These are phyloP conservation scores for Formica selysi DNA, from an alignment of 1,140 invertebrate species.

Conservation along the genomic window DNA sequence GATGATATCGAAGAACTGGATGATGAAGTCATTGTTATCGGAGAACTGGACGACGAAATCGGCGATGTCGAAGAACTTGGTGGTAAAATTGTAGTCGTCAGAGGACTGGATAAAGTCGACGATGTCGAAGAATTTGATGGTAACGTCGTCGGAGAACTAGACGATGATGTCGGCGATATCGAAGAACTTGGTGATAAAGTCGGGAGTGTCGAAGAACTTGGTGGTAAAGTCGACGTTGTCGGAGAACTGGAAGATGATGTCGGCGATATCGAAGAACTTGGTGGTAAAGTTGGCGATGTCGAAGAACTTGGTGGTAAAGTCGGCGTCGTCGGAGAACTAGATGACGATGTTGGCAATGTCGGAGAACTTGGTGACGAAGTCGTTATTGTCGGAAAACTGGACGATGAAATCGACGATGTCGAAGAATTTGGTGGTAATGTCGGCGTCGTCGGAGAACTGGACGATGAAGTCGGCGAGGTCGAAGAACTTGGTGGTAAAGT, in stretches of 20 bases:
- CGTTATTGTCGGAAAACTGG: background rate
- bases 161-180: background rate
- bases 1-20: background rate
- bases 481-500: background rate
- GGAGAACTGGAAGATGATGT: slow-evolving; percentile 30
- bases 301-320: slow-evolving; percentile 59
- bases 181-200: background rate
- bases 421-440: slow-evolving; percentile 86
- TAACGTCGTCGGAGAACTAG: slow-evolving; percentile 16
- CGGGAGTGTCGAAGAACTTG: too few species aligned
- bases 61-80: background rate
- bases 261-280: too few species aligned
- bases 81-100: too few species aligned
- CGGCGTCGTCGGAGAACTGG: slow-evolving; percentile 72
- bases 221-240: background rate
- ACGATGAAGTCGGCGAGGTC: slow-evolving; percentile 62
- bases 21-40: background rate
- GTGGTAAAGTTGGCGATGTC: too few species aligned
- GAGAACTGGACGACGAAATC: background rate
- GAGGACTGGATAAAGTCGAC: background rate
- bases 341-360: background rate
- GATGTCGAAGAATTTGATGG: background rate
- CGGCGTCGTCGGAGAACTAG: too few species aligned
- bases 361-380: slow-evolving; percentile 84
- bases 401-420: slow-evolving; percentile 14